Conservation (phyloP, 1,140 invertebrate species). For the Macrosteles quadrilineatus region DNA sequence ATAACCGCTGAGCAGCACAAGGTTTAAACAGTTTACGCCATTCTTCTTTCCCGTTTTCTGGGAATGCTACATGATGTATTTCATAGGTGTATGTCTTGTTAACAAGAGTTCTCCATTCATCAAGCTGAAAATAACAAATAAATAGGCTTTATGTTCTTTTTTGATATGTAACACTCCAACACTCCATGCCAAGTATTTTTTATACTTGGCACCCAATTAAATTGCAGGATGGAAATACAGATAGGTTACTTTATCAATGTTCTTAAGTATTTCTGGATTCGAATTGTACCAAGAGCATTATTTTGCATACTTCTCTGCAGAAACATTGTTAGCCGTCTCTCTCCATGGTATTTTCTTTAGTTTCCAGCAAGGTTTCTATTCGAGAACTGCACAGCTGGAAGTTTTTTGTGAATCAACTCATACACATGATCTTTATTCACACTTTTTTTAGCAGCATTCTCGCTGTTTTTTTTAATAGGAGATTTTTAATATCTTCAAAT, state of each 20-base stretch:
- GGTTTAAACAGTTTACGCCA: conserved; percentile 91
- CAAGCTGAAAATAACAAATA: conserved; percentile 51
- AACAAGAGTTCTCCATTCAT: conserved; percentile 67
- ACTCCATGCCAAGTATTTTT: conserved; percentile 51
- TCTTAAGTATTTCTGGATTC: background rate
- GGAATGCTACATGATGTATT: conserved; percentile 77
- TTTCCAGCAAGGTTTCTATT: too few relatives aligned
- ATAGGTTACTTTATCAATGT: background rate
- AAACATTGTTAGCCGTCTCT: too few relatives aligned
- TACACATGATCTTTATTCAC: too few relatives aligned
- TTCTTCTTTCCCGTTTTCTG: conserved; percentile 64
- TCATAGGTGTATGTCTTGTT: conserved; percentile 70
- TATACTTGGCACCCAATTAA: conserved; percentile 24
- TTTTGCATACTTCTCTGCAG: background rate
- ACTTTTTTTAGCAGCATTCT: too few relatives aligned
- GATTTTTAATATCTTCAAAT: too few relatives aligned
- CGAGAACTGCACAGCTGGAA: too few relatives aligned
- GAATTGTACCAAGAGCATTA: background rate
- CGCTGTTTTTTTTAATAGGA: too few relatives aligned
- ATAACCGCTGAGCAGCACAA: conserved; percentile 88
- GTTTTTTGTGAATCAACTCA: too few relatives aligned
- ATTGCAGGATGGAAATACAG: conserved; percentile 17
- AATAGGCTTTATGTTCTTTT: background rate
- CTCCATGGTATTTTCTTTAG: too few relatives aligned
- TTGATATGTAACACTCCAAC: background rate